Evolutionary conservation across 2,797 vertebrate genomes (phyloP).

Genomic region (Chelmon rostratus): DNA sequence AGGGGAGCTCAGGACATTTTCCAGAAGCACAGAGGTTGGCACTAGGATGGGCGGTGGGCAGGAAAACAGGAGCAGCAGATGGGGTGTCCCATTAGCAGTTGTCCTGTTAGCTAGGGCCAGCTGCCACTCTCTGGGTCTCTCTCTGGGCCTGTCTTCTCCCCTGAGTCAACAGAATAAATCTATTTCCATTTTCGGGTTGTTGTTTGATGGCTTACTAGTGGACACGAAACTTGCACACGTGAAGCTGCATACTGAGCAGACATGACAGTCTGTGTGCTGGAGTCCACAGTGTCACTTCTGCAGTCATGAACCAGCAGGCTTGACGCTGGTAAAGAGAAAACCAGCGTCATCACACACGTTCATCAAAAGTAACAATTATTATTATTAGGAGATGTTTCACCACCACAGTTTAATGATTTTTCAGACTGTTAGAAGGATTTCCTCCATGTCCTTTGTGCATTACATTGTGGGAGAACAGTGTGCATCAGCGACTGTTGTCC

Average conservation of each 20-base stretch:
- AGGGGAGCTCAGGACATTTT: constrained; percentile 59
- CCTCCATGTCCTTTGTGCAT: not conserved
- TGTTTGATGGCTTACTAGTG: constrained; percentile 34
- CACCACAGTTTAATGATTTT: not conserved
- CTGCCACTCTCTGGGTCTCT: constrained; percentile 77
- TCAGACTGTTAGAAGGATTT: not conserved
- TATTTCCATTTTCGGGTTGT: constrained; percentile 50
- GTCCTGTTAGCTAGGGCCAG: constrained; percentile 77
- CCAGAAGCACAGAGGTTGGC: constrained; percentile 72
- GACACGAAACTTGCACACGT: constrained; percentile 10
- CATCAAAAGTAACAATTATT: too few relatives aligned
- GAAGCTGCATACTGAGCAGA: not conserved
- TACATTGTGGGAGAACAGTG: not conserved
- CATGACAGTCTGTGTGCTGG: not conserved
- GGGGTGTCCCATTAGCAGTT: constrained; percentile 78
- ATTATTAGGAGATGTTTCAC: too few relatives aligned
- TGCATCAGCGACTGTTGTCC: not conserved
- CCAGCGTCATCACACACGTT: too few relatives aligned
- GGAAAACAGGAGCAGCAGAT: constrained; percentile 75
- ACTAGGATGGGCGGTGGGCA: constrained; percentile 48
- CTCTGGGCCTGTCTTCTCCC: constrained; percentile 60
- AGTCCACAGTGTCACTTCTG: not conserved
- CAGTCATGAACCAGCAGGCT: too few relatives aligned
- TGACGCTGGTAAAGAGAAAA: too few relatives aligned
- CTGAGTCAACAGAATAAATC: constrained; percentile 59